A percentile compares a stretch with the other conserved stretches of the same genome.
Evolutionary conservation across 2,797 vertebrate genomes (phyloP).

Genomic region (Oreochromis mossambicus): DNA sequence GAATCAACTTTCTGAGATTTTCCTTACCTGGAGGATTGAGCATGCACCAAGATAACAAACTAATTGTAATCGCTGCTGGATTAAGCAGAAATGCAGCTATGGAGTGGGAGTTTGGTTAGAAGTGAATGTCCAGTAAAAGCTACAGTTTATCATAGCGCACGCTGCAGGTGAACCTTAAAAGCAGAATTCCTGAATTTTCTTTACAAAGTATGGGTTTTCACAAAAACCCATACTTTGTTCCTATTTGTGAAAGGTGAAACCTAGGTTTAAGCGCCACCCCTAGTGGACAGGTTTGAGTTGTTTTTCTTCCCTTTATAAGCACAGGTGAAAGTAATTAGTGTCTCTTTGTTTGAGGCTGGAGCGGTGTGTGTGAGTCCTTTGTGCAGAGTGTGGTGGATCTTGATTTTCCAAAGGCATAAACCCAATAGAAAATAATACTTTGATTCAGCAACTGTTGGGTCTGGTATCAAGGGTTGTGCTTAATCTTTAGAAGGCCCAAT

Average conservation of each 20-base stretch:
- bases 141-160: neutral
- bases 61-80: neutral
- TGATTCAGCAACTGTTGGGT: too few species aligned
- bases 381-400: neutral
- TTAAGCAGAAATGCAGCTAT: neutral
- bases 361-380: neutral
- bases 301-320: neutral
- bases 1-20: neutral
- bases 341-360: neutral
- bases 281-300: neutral
- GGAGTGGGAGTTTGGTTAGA: neutral
- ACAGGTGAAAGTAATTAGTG: neutral
- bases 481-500: neutral
- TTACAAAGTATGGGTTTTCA: neutral
- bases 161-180: neutral
- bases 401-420: neutral
- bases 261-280: neutral
- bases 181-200: neutral
- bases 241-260: accelerated
- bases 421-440: too few species aligned
- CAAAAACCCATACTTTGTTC: neutral
- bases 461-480: neutral
- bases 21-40: neutral
- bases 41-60: neutral
- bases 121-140: neutral